Base-by-base conservation (phyloP, 2,797 vertebrate genomes). In the Halcyon smyrnensis region DNA sequence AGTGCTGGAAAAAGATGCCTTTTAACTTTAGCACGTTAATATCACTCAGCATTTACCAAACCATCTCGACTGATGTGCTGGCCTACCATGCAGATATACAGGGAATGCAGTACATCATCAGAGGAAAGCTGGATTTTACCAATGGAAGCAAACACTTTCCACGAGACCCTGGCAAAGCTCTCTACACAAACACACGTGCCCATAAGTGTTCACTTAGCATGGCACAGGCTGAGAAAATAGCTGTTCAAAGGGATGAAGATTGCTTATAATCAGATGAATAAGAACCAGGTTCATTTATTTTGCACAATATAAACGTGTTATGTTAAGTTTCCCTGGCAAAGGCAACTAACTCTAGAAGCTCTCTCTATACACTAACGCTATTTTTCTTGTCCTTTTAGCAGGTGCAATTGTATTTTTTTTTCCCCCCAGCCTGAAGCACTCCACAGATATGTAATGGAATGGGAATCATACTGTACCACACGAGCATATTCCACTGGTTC, bases 401-500 rank as follows among this genome's bases (percentile, higher is more conserved):
- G 46, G 84, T 43, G 36, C 20, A 89, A 89, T 78, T 76, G 37
- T 48, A n/a, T 16, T 30, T 90, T 95, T 91, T 95, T 96, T 96
- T 95, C 96, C 97, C 96, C 89, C 56, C 84, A 95, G 95, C 95
- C 97, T 94, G 85, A 57, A 80, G 93, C 94, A 77, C 90, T 95
- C 89, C 91, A 71, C 30, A 46, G 54, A 39, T 45, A 95, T 27
- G 87, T 14, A 74, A 97, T 94, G 80, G 82, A 64, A 93, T 69
- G 93, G 84, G 88, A 95, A 96, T 96, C 93, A 97, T 97, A 98
- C 97, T 96, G 98, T 99, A 99, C 98, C 98, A 98, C 98, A 91
- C 96, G 97, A 97, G 98, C 98, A 96, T 98, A 98, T 94, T 98
- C 98, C 97, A 98, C 97, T 80, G 98, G 98, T 74, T 98, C 98